Percentiles rank a stretch among this genome's conserved stretches.
Evolutionary conservation across 2,888 invertebrate genomes (phyloP).

Genomic region (Cryptops parisi): DNA sequence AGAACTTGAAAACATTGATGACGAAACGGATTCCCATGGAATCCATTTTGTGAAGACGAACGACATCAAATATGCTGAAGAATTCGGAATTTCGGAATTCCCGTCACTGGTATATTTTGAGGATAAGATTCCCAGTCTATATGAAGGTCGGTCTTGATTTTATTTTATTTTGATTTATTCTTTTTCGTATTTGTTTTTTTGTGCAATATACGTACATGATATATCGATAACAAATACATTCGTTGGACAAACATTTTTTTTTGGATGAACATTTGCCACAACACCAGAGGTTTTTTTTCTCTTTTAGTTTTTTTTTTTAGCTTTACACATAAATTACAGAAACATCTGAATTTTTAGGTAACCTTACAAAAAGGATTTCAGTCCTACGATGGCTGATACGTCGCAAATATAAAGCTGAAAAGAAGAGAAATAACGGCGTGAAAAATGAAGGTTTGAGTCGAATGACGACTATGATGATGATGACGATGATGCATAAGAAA

Average conservation of each 20-base stretch:
- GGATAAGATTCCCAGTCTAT: slow-evolving; percentile 86
- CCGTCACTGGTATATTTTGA: slow-evolving; percentile 86
- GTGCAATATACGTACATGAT: no score
- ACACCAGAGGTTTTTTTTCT: no score
- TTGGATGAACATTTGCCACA: neutral
- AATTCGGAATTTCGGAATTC: slow-evolving; percentile 82
- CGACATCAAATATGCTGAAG: slow-evolving; percentile 73
- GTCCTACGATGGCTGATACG: slow-evolving; percentile 10
- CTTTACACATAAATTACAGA: no score
- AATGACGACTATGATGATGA: no score
- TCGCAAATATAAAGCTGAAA: slow-evolving; percentile 7
- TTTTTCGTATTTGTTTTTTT: neutral
- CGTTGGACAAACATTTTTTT: no score
- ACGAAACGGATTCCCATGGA: slow-evolving; percentile 80
- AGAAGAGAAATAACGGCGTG: neutral
- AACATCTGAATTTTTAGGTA: slow-evolving; percentile 6
- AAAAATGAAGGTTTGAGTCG: neutral
- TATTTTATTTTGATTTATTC: neutral
- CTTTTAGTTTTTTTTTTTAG: no score
- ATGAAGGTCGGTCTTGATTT: slow-evolving; percentile 58
- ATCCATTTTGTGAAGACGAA: slow-evolving; percentile 89
- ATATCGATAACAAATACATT: no score
- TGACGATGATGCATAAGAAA: no score
- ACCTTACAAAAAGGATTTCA: neutral
- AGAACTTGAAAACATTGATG: slow-evolving; percentile 49